A percentile compares a stretch with the other conserved stretches of the same genome.
These are phyloP conservation scores for Nasonia oneida DNA, from an alignment of 2,888 invertebrate species.

Conservation along the genomic window DNA sequence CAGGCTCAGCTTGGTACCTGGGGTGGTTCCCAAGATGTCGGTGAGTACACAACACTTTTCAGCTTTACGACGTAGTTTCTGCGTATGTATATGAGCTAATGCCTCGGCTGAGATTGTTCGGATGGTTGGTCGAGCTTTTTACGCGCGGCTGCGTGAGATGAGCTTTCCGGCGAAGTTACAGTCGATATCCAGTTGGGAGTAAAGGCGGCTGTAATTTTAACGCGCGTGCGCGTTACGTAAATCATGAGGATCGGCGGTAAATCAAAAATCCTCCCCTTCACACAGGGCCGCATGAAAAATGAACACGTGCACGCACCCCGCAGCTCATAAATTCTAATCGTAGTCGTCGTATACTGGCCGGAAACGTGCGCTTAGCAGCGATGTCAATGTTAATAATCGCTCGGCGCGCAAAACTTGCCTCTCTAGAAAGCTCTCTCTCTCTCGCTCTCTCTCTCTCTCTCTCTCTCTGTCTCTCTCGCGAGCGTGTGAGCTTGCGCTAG, in stretches of 20 bases:
- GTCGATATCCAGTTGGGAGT: no score
- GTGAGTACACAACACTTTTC: slow-evolving; percentile 81
- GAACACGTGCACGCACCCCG: neutral
- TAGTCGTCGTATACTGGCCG: neutral
- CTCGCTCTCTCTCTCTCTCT: neutral
- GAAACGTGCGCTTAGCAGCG: slow-evolving; percentile 32
- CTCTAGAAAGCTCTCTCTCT: neutral
- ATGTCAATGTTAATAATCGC: slow-evolving; percentile 23
- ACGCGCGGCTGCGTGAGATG: neutral
- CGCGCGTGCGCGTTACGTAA: neutral
- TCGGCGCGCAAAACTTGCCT: neutral
- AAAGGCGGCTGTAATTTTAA: no score
- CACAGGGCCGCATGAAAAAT: neutral
- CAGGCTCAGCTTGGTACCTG: slow-evolving; percentile 95
- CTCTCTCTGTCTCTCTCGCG: neutral
- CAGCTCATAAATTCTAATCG: slow-evolving; percentile 4
- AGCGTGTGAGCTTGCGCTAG: neutral
- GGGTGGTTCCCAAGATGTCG: slow-evolving; percentile 94
- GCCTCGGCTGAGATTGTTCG: neutral
- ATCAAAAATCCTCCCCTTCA: neutral
- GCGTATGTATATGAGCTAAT: neutral
- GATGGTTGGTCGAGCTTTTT: neutral
- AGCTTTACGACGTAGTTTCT: neutral
- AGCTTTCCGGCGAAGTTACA: no score
- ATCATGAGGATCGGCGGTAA: neutral